Conservation (phyloP, 2,797 vertebrate genomes). For the Oreochromis grahami region DNA sequence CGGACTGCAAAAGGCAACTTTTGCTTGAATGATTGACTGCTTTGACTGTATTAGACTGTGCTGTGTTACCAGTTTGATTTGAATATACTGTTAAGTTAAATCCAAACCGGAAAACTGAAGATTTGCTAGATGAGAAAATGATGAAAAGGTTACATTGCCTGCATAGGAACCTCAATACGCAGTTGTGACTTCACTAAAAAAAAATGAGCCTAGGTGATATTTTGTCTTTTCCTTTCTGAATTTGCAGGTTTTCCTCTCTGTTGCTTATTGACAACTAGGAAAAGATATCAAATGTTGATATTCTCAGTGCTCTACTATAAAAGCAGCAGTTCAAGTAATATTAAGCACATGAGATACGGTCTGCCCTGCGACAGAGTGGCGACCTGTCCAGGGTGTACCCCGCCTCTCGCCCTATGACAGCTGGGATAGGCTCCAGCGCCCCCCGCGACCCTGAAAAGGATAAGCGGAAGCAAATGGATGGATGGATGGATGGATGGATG, state of each 20-base stretch:
- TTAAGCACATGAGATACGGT: not conserved
- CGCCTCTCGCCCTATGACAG: too few relatives aligned
- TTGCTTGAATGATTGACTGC: not conserved
- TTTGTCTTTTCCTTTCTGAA: not conserved
- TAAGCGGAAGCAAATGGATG: too few relatives aligned
- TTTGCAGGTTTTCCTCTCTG: not conserved
- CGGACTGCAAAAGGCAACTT: not conserved
- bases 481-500: too few relatives aligned
- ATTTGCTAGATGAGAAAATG: not conserved
- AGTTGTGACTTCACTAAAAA: not conserved
- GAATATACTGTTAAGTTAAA: not conserved
- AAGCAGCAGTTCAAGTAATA: not conserved
- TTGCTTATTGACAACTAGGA: not conserved
- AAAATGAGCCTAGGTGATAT: not conserved
- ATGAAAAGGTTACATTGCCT: not conserved
- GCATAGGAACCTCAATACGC: not conserved
- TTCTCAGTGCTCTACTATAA: not conserved
- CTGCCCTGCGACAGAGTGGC: too few relatives aligned
- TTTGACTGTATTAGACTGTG: not conserved
- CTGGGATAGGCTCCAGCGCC: too few relatives aligned
- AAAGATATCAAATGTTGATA: not conserved
- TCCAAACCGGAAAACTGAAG: not conserved
- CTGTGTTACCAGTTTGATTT: not conserved
- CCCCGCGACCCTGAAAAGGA: too few relatives aligned
- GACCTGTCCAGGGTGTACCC: too few relatives aligned